Base-by-base conservation (phyloP, 1,140 invertebrate genomes). In the Globodera ellingtonae region DNA sequence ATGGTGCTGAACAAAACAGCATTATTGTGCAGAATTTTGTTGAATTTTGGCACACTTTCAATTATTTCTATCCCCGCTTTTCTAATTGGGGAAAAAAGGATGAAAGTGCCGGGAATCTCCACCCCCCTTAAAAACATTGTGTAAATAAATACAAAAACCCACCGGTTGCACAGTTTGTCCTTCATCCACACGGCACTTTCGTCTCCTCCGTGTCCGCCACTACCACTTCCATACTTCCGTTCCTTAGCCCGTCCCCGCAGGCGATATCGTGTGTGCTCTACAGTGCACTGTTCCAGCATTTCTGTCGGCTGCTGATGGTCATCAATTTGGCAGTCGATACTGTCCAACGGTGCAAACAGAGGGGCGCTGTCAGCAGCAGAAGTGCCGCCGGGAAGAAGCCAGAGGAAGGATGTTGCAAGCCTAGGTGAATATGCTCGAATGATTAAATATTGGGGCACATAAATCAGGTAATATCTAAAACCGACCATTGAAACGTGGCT, bases 271-370 rank as follows among this genome's bases (percentile, higher is more conserved):
- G 69, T 79, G 24, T 79, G 52, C 62, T 81, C 80, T 35, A 81
- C 50, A 59, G 69, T 72, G 69, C 80, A 81, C 13, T 80, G 80
- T 35, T 81, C 80, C 47, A 80, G 24, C 79, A 80, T 44, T 67
- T 80, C 79, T 13, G 65, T 62, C 0, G 75, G 62, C 69, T 62
- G 56, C 69, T 62, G 56, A 67, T 77, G 8, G 47, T 77, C 9
- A 10, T 77, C 75, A 13, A 62, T 18, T 15, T 62, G 10, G 47
- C 75, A 77, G 52, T 77, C 75, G 21, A 21, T 18, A 69, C 15
- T 18, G 47, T 67, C 62, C 15, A 62, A 62, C 10, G 44, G 59
- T 24, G 50, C 48, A 67, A 77, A 62, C 50, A 48, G 24, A 44
- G 46, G 59, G 3, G 21, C 47, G 67, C 24, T n/a, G 18, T 44